phyloP scores from a whole-genome alignment of 2,888 invertebrate species.

The Glyphotaelius pellucidus region DNA sequence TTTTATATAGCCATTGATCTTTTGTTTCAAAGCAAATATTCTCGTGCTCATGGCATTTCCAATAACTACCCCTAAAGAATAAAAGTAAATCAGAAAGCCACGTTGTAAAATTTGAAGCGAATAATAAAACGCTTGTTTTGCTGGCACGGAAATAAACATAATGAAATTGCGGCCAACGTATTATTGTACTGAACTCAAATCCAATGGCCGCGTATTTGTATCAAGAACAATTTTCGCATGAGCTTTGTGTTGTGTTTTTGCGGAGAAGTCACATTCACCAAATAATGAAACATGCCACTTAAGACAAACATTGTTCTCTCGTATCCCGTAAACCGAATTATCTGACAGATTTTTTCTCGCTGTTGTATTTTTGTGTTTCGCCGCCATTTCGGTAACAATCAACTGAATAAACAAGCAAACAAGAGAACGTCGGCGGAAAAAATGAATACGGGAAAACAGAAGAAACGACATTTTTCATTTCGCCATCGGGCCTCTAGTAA shows the following conservation, averaged over 20 bases:
- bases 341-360: constrained; percentile 42
- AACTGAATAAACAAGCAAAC: constrained; percentile 54
- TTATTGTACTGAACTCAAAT: background rate
- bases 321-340: constrained; percentile 47
- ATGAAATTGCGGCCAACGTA: background rate
- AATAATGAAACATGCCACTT: constrained; percentile 43
- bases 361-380: constrained; percentile 19
- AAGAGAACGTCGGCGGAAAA: constrained; percentile 43
- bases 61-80: background rate
- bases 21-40: too few relatives aligned
- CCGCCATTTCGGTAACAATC: constrained; percentile 53
- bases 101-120: background rate
- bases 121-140: background rate
- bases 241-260: constrained; percentile 15
- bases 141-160: background rate
- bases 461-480: constrained; percentile 24
- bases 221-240: background rate
- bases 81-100: background rate
- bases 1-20: too few relatives aligned
- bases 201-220: background rate
- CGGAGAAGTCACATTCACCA: background rate
- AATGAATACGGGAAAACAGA: constrained; percentile 44
- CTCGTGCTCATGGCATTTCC: too few relatives aligned
- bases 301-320: constrained; percentile 36
- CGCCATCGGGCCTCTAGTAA: constrained; percentile 33